Evolutionary conservation across 2,797 vertebrate genomes (phyloP), one percentile per base, ranked within the genome.

Genomic region (Okamejei kenojei): DNA sequence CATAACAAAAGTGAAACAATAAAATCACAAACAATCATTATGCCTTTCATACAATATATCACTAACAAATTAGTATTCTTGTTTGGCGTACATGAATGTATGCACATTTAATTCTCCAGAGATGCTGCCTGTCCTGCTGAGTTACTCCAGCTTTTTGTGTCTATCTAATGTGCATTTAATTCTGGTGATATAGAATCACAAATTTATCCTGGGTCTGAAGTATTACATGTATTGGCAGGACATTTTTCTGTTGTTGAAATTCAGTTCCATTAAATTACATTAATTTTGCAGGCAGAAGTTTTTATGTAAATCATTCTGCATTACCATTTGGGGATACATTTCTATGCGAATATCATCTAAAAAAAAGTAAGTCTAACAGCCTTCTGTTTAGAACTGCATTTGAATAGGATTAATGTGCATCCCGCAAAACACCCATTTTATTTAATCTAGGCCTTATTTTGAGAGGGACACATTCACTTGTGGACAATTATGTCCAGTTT

Each of bases 11-110:
- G 8, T 61, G 58, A 68, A 13, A 88, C 61, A 13, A 68, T 65
- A n/a, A 68, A 32, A 0, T 90, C 4, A 23, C 65, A 6, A 3
- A 73, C 8, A 91, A 7, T 73, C 35, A 26, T 21, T 6, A 23
- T 32, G 65, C 38, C 1, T 54, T 74, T 91, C 17, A 54, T 29
- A 5, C 15, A 91, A 91, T 73, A 23, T 11, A 91, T 54, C 45
- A 45, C 17, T 91, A 17, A 88, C 7, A 65, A 88, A 88, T 32
- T 74, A 91, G 68, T 73, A 74, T 74, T 45, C 71, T 91, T 91
- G 35, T 7, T 23, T 74, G 1, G 29, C 1, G 1, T 54, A 29
- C 61, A 63, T 10, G 7, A 71, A 71, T 19, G 32, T 73, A 23
- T 11, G 35, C 63, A 35, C 71, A 32, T 45, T 73, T 91, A 73